phyloP scores from a whole-genome alignment of 2,797 vertebrate species.

The Cynodonichthys magdalenae region DNA sequence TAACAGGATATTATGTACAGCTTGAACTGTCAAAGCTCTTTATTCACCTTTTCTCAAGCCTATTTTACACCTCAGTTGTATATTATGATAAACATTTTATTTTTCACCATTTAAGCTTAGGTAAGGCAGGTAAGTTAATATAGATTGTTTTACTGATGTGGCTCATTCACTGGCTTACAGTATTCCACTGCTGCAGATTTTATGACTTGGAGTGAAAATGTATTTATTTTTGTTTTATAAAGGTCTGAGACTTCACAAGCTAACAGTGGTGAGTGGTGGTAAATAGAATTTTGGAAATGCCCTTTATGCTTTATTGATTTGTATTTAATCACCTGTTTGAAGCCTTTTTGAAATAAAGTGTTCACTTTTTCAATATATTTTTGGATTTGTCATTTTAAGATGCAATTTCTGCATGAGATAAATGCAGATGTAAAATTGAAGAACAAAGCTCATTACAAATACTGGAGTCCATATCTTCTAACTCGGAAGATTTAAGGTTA shows the following conservation, averaged over 20 bases:
- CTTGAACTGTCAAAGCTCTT: constrained; percentile 23
- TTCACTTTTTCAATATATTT: constrained; percentile 14
- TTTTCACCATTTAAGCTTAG: constrained; percentile 18
- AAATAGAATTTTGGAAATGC: constrained; percentile 16
- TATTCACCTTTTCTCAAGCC: constrained; percentile 4
- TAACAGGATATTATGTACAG: constrained; percentile 62
- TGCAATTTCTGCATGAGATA: too few species aligned
- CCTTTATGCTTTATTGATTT: constrained; percentile 16
- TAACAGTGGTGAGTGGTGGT: constrained; percentile 20
- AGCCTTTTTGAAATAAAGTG: constrained; percentile 64
- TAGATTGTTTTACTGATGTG: constrained; percentile 31
- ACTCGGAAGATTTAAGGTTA: too few species aligned
- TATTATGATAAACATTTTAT: constrained; percentile 20
- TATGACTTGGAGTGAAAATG: constrained; percentile 35
- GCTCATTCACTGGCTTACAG: constrained; percentile 35
- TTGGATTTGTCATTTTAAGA: background rate
- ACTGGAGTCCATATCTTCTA: too few species aligned
- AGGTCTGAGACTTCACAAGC: constrained; percentile 41
- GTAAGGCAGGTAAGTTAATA: background rate
- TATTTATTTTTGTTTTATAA: constrained; percentile 58
- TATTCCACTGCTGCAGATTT: constrained; percentile 47
- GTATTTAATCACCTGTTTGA: background rate
- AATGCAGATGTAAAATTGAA: background rate
- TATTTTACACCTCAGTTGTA: constrained; percentile 6
- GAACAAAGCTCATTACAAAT: too few species aligned